Evolutionary conservation across 2,113 vertebrate species (phyloP).

Genomic region (Pterocles burchelli): DNA sequence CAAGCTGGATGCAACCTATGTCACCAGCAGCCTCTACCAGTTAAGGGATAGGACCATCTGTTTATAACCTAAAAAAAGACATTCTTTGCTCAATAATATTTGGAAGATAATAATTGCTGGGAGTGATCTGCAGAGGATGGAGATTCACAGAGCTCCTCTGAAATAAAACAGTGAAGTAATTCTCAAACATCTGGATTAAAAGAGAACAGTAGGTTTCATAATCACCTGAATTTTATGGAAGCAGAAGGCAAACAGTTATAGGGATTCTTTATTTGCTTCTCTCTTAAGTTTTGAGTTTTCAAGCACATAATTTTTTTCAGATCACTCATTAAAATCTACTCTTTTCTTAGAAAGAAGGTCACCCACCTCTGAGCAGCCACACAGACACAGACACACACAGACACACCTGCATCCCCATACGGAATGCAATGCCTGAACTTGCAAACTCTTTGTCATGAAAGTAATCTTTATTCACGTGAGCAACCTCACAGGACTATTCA

Average conservation of each 20-base stretch:
- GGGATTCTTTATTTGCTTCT: background rate
- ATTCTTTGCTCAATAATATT: background rate
- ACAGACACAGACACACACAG: background rate
- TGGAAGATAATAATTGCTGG: background rate
- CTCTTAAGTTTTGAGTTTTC: background rate
- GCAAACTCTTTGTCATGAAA: slow-evolving; percentile 25
- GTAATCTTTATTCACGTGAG: slow-evolving; percentile 58
- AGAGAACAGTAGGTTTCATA: background rate
- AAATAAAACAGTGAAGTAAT: background rate
- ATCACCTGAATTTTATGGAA: background rate
- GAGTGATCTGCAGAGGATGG: background rate
- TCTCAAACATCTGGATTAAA: background rate
- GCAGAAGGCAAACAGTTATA: background rate
- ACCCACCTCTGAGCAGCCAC: background rate
- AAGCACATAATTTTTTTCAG: background rate
- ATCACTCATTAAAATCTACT: background rate
- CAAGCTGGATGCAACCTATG: background rate
- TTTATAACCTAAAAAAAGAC: background rate
- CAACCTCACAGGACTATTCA: slow-evolving; percentile 46
- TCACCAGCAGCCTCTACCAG: background rate
- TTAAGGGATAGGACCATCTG: background rate
- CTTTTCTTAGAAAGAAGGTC: background rate
- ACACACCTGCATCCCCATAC: slow-evolving; percentile 5
- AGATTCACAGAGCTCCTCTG: background rate
- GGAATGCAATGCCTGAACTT: slow-evolving; percentile 21